A percentile compares a stretch with the other conserved stretches of the same genome.
Evolutionary conservation across 2,113 vertebrate species (phyloP).

Genomic region (Ciconia stormi): DNA sequence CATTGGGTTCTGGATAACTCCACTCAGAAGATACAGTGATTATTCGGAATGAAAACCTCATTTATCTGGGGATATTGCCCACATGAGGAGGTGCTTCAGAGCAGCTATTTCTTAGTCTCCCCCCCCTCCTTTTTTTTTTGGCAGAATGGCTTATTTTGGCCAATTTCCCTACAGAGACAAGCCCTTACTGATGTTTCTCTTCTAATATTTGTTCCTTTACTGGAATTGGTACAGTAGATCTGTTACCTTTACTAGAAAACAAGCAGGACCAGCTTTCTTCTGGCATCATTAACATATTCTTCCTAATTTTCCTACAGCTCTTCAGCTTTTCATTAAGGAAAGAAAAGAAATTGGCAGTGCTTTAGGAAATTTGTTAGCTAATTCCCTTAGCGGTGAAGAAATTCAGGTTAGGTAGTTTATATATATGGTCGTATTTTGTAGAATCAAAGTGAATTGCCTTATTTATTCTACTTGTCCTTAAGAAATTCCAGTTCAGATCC

Average conservation of each 20-base stretch:
- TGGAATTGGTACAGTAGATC: background rate
- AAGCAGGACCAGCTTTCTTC: background rate
- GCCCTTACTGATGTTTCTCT: background rate
- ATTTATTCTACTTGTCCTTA: background rate
- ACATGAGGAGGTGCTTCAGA: background rate
- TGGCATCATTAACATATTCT: background rate
- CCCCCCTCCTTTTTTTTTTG: background rate
- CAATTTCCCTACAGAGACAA: background rate
- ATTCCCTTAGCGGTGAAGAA: background rate
- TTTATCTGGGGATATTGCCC: background rate
- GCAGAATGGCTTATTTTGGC: background rate
- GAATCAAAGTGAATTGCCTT: background rate
- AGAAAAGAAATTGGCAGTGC: background rate
- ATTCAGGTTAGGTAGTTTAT: background rate
- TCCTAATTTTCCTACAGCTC: background rate
- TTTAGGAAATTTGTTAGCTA: conserved; percentile 22
- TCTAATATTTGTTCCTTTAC: background rate
- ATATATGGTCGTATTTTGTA: background rate
- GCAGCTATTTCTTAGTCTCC: background rate
- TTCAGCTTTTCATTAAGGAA: conserved; percentile 5
- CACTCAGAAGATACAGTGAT: background rate
- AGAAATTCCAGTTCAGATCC: background rate
- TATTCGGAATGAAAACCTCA: background rate
- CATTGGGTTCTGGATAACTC: background rate
- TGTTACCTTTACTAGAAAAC: background rate